Base-by-base conservation (phyloP, 2,888 invertebrate genomes). In the Trissolcus brochymenae region DNA sequence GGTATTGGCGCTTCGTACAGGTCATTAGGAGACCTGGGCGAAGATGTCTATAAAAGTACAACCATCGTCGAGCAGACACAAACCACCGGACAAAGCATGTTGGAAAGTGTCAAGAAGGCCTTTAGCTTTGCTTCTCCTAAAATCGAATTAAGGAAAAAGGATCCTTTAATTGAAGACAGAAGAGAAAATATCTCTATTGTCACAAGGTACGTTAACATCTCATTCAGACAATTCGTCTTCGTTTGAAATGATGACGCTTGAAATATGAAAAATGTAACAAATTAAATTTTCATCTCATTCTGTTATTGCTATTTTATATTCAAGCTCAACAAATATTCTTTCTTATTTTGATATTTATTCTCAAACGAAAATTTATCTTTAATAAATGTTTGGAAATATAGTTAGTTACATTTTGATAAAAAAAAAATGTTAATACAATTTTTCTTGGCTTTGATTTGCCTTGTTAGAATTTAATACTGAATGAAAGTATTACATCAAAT, bases 1-100 rank as follows among this genome's bases (percentile, higher is more conserved):
- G 91, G 91, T 88, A 91, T 92, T 90, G 92, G 92, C 89, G 92
- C 92, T 89, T 92, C 92, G 87, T 93, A 93, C 90, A 91, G 91
- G 84, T 92, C 91, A 84, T 90, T 93, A 86, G 89, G 90, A 73
- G 89, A 89, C 85, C 87, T 89, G 85, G 90, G 90, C 84, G 92
- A 92, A 86, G 91, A 92, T 87, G 92, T 93, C 81, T 93, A 93
- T 91, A 91, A 91, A 85, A 91, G 91, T 84, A 93, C 93, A 56
- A 93, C 93, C 62, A 87, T 89, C 84, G 88, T 91, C 81, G 91
- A 91, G 49, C 90, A 90, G 82, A 90, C 90, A 82, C 91, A 90
- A 84, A 90, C 89, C 80, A 90, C 89, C 80, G 88, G 90, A 46
- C 87, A 90, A 79, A 91, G 91, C 82, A 90, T 92, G 77, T 87